These are phyloP conservation scores for Lagopus muta DNA, from an alignment of 2,113 vertebrate genomes.

Conservation along the genomic window DNA sequence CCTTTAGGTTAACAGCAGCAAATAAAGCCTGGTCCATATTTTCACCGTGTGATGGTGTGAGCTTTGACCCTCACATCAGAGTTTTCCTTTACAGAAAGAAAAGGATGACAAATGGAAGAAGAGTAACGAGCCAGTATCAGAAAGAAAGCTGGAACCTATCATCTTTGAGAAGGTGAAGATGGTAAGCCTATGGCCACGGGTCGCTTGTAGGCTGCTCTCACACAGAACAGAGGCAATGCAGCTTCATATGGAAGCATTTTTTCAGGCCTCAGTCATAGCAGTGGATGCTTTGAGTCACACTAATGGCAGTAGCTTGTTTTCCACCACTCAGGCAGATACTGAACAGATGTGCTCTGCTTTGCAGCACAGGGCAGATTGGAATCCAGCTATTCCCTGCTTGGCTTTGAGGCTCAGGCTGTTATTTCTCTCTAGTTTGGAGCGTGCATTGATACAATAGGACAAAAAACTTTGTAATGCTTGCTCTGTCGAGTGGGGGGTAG, in stretches of 20 bases:
- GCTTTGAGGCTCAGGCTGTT: background rate
- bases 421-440: background rate
- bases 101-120: slow-evolving; percentile 85
- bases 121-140: slow-evolving; percentile 81
- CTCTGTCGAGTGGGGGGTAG: background rate
- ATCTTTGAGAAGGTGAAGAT: slow-evolving; percentile 98
- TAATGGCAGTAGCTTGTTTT: slow-evolving; percentile 13
- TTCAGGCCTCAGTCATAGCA: background rate
- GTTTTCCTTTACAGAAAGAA: slow-evolving; percentile 85
- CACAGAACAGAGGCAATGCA: background rate
- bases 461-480: fast-evolving
- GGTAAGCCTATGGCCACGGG: slow-evolving; percentile 74
- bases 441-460: fast-evolving
- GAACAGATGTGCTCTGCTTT: slow-evolving; percentile 8
- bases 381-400: background rate
- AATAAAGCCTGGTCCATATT: background rate
- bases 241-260: background rate
- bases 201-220: background rate
- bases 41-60: fast-evolving
- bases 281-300: background rate
- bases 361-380: background rate
- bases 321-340: background rate
- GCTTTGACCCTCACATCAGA: background rate
- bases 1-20: background rate
- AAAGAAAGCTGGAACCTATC: slow-evolving; percentile 87